Evolutionary conservation across 2,797 vertebrate species (phyloP), one percentile per base, ranked within the genome.

Genomic region (Enteromius unitaeniatus): DNA sequence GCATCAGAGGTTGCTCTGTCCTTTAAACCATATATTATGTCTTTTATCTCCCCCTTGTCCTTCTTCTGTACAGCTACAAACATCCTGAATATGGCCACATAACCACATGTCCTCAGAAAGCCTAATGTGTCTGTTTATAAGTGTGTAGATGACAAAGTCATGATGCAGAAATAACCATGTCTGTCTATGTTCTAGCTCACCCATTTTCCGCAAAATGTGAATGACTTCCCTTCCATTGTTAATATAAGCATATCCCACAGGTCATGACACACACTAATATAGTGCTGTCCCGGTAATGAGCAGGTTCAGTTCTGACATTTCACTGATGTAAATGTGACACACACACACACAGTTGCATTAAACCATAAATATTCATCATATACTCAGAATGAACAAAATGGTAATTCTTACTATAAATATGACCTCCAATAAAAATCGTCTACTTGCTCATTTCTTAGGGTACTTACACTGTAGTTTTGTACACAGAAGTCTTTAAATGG

Each of bases 281-380:
- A 45, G 49, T 42, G 17, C n/a, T 62, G 40, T 75, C 53, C 37
- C 6, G 26, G 53, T 84, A 86, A 86, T 86, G 70, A 86, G 42
- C 42, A 28, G 69, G 77, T 86, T 84, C 26, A 55, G 1, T 75
- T 60, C 49, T 80, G 81, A 80, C 70, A 83, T 86, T 86, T 86
- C 60, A 37, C 81, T 49, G 26, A 58, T 60, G 45, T 45, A 42
- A 73, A 83, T n/a, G n/a, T 2, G 31, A 81, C 40, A 69, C 49
- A 69, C 53, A 68, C 37, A 37, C 51, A 72, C 55, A 49, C 53
- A 53, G 42, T 1, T 8, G 15, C 49, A 74, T 17, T 31, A 11
- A 62, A 15, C 17, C 23, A 82, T 62, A 76, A 31, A 83, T 64
- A 84, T 76, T 47, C 42, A 51, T 49, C 40, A 73, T 26, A 23